phyloP scores from a whole-genome alignment of 2,113 vertebrate species.

The Leucopsar rothschildi region DNA sequence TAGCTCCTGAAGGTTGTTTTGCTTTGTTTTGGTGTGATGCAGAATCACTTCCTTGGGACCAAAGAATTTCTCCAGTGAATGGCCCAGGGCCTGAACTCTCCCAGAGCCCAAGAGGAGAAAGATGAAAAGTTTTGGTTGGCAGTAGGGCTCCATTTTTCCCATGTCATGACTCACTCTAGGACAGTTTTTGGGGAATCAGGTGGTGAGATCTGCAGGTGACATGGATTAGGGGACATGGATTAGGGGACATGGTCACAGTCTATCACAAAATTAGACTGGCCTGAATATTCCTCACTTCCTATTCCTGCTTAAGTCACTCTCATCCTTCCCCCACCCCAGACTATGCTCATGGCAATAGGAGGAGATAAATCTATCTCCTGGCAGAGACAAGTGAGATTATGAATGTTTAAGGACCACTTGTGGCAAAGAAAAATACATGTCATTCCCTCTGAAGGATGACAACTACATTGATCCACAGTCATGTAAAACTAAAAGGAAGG shows the following conservation, averaged over 20 bases:
- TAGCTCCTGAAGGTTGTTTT: not conserved
- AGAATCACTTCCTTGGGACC: not conserved
- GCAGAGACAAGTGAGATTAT: not conserved
- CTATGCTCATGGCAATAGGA: not conserved
- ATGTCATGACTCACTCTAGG: rapidly evolving
- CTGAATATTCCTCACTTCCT: not conserved
- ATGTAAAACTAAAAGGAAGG: not conserved
- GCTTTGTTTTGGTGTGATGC: not conserved
- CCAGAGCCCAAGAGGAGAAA: not conserved
- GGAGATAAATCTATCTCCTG: not conserved
- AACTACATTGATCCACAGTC: not conserved
- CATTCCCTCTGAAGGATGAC: not conserved
- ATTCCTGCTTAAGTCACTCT: not conserved
- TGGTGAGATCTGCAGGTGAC: not conserved
- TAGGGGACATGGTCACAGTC: not conserved
- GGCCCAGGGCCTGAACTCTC: not conserved
- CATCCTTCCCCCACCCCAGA: not conserved
- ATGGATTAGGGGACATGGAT: rapidly evolving
- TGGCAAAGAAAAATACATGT: not conserved
- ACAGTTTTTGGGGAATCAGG: not conserved
- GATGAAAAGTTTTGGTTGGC: rapidly evolving
- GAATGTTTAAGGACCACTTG: not conserved
- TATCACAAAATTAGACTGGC: not conserved
- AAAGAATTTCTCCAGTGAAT: not conserved
- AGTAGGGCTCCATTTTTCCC: not conserved